Evolutionary conservation across 2,797 vertebrate species (phyloP), one percentile per base, ranked within the genome.

Genomic region (Cottoperca gobio): DNA sequence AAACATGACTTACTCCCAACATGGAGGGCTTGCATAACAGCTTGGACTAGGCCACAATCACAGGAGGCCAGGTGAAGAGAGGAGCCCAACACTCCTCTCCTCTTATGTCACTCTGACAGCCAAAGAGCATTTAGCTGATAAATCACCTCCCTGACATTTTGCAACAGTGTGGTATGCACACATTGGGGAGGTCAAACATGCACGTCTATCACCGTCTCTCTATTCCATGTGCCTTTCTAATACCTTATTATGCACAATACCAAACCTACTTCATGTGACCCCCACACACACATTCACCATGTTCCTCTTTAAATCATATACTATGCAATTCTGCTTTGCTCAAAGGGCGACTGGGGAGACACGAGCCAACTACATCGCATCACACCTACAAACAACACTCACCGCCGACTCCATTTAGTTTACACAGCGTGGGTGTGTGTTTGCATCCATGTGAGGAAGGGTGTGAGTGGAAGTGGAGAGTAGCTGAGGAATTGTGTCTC

Each of bases 1-100:
- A 73, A 66, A 70, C 66, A 81, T 59, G 70, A 60, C 60, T 82
- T 73, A 58, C 24, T 77, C 73, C 63, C 60, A 89, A 76, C 50
- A 60, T 24, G 39, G 60, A 61, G 72, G 21, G 39, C 69, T 91
- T 89, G 73, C 81, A 73, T 89, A 92, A 90, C 81, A 14, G 49
- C 60, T 81, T 49, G 60, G 71, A 73, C 66, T 35, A 50, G 79
- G 84, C 75, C 73, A 76, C 68, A 78, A 79, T 54, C 35, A 35
- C 62, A 78, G 1, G 6, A 48, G 37, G 62, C 60, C 75, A 88
- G 83, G 81, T 90, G 64, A 81, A 81, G 64, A 82, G 72, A 57
- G 60, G 49, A 79, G 53, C 59, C 45, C 58, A 60, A 17, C 37
- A 13, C 66, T 75, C 59, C 57, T 78, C 65, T 68, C 65, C 69